These are phyloP conservation scores for Lamellibrachia satsuma DNA, from an alignment of 2,888 invertebrate species.

Conservation along the genomic window DNA sequence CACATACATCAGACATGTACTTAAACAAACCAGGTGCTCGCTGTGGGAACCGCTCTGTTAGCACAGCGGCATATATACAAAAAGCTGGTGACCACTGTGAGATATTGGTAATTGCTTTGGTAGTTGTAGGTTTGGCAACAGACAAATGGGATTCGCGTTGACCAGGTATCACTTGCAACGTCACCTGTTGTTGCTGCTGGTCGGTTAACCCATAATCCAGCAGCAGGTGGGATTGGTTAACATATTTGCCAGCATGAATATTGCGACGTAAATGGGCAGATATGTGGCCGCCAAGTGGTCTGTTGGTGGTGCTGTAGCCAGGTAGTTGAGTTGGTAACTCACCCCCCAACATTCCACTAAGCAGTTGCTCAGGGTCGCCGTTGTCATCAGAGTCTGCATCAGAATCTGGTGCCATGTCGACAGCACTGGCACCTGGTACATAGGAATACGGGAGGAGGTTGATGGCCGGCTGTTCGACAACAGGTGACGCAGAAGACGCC, in stretches of 20 bases:
- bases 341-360: no score
- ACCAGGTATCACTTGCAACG: no score
- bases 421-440: background rate
- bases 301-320: no score
- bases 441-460: background rate
- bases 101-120: background rate
- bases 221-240: no score
- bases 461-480: background rate
- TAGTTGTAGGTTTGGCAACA: no score
- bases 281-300: no score
- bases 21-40: no score
- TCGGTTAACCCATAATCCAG: no score
- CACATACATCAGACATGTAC: no score
- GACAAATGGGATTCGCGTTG: no score
- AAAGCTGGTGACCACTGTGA: background rate
- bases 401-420: background rate
- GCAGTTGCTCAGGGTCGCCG: background rate
- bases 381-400: background rate
- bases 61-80: background rate
- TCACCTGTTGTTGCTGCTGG: no score
- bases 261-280: background rate
- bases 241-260: background rate
- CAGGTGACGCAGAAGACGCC: background rate
- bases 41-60: background rate
- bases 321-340: no score